Evolutionary conservation across 1,140 invertebrate genomes (phyloP).

Genomic region (Thaumetopoea pityocampa): DNA sequence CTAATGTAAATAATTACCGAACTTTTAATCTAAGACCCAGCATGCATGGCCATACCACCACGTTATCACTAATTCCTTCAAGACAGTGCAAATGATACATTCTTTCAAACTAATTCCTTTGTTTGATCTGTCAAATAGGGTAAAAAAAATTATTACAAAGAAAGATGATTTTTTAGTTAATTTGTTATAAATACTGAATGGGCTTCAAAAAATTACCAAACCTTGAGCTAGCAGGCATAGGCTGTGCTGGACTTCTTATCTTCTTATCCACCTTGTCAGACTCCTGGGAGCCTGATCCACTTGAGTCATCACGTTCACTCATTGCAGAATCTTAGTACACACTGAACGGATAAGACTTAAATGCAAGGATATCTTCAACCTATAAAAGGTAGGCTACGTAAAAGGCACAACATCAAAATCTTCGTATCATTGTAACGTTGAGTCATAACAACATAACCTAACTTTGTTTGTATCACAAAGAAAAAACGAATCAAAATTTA

Average conservation of each 20-base stretch:
- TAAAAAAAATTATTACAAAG: too few species aligned
- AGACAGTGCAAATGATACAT: too few species aligned
- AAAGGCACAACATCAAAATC: slow-evolving; percentile 47
- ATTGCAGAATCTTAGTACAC: slow-evolving; percentile 34
- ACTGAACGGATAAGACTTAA: slow-evolving; percentile 32
- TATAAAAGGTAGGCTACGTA: slow-evolving; percentile 50
- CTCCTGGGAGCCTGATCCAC: slow-evolving; percentile 38
- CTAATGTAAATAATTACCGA: too few species aligned
- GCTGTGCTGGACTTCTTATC: slow-evolving; percentile 39
- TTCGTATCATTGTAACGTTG: slow-evolving; percentile 48
- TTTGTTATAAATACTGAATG: slow-evolving; percentile 4
- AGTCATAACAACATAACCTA: slow-evolving; percentile 50
- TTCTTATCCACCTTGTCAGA: slow-evolving; percentile 40
- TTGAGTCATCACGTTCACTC: slow-evolving; percentile 51
- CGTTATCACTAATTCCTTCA: too few species aligned
- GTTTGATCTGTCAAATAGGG: too few species aligned
- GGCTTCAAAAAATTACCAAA: slow-evolving; percentile 12
- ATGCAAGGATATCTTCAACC: slow-evolving; percentile 38
- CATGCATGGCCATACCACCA: too few species aligned
- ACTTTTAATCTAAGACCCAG: too few species aligned
- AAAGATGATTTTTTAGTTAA: too few species aligned
- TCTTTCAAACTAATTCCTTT: too few species aligned
- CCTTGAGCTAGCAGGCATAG: slow-evolving; percentile 53
- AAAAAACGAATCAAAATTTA: slow-evolving; percentile 10
- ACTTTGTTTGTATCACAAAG: slow-evolving; percentile 33